Evolutionary conservation across 2,113 vertebrate species (phyloP).

Genomic region (Cacatua alba): DNA sequence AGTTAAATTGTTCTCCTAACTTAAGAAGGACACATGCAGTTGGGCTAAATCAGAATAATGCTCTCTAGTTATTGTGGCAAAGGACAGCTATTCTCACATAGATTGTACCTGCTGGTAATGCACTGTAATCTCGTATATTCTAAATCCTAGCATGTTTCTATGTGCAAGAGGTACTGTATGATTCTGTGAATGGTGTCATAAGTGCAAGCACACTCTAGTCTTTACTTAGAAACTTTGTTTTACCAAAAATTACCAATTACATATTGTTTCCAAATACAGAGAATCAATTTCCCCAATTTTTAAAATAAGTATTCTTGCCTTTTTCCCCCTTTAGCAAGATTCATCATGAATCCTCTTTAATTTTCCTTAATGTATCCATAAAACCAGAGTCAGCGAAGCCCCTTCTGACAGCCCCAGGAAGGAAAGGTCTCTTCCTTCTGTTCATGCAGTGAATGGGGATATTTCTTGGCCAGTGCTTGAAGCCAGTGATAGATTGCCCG

Average conservation of each 20-base stretch:
- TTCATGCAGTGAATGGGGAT: neutral
- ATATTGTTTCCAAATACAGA: neutral
- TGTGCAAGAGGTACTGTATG: neutral
- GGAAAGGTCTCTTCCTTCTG: neutral
- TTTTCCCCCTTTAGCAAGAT: neutral
- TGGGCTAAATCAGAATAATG: neutral
- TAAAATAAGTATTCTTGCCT: neutral
- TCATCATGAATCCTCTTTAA: neutral
- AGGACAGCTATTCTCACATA: neutral
- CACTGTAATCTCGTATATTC: neutral
- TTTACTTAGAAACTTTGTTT: neutral
- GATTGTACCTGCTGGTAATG: neutral
- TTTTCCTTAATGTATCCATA: neutral
- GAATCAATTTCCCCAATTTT: neutral
- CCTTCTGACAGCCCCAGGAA: neutral
- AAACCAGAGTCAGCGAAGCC: neutral
- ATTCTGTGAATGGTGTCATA: neutral
- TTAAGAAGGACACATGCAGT: neutral
- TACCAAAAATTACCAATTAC: neutral
- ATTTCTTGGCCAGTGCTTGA: neutral
- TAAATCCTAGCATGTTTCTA: neutral
- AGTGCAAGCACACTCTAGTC: neutral
- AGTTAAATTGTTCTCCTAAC: neutral
- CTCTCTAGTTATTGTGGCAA: neutral
- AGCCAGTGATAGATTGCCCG: neutral